phyloP scores from a whole-genome alignment of 2,113 vertebrate genomes.

The Jacana jacana region DNA sequence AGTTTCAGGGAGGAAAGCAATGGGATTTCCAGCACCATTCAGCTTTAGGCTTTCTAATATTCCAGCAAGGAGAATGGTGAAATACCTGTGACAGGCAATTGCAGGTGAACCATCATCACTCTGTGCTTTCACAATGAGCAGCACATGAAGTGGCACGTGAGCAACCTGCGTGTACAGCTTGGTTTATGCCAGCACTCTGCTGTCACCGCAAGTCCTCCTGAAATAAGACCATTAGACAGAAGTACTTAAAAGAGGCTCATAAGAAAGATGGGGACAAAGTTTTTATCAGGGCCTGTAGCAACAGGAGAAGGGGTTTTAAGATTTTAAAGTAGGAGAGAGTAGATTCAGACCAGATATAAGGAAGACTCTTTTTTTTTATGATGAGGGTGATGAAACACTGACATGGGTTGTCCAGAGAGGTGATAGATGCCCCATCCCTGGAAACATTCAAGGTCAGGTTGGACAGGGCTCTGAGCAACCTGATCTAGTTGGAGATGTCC shows the following conservation, averaged over 20 bases:
- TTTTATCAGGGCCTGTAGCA: no score
- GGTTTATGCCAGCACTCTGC: not conserved
- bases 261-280: no score
- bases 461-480: no score
- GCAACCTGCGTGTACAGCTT: not conserved
- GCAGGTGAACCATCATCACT: not conserved
- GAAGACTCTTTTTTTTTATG: no score
- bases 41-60: not conserved
- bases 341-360: no score
- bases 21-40: not conserved
- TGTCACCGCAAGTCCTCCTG: not conserved
- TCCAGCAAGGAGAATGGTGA: not conserved
- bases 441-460: no score
- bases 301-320: no score
- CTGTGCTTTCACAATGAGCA: not conserved
- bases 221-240: not conserved
- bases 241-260: not conserved
- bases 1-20: rapidly evolving
- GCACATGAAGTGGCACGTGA: rapidly evolving
- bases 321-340: no score
- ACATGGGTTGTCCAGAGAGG: no score
- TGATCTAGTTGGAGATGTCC: no score
- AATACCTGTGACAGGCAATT: not conserved
- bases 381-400: no score
- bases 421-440: no score